Base-by-base conservation (phyloP, 2,888 invertebrate species). In the Campoplex capitator region DNA sequence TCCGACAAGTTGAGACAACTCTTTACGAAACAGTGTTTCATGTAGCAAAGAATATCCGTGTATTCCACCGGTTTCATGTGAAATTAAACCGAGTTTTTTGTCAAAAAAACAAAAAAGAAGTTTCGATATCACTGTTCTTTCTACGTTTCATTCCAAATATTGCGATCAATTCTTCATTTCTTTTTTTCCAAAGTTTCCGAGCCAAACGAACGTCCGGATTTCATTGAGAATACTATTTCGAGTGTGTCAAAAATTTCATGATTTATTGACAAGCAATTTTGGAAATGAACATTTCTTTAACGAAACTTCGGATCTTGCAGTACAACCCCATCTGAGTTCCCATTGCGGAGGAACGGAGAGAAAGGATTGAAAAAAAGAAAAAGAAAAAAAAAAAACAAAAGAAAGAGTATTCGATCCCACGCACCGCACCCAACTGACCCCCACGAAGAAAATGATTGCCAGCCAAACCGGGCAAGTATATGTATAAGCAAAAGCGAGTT, bases 381-480 rank as follows among this genome's bases (percentile, higher is more conserved):
- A 23, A 23, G 23, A 23, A 23, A 23, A 23, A 56, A 23, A 23
- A 23, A 23, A 56, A 71, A 71, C 13, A 48, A 58, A 56, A 81
- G 28, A 76, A 76, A 70, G 35, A 77, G 67, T 74, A 67, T 32
- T 76, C 62, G 86, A 77, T 87, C 87, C 87, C 87, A 87, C 87
- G 87, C 87, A 86, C 76, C 88, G 87, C 89, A 84, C 89, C 89
- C 88, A 88, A 85, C 58, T 90, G 90, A 92, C 91, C 90, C 92
- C 90, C 90, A 87, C 89, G 91, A 91, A 89, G 90, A 90, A 88
- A 89, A 80, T 90, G 90, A 89, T 90, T 92, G 90, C 88, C 89
- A 86, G 87, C 54, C 23, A 23, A 86, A 65, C 75, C 85, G 83
- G 76, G 82, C 70, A 79, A 68, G 83, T 65, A 70, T 76, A 42